Conservation (phyloP, 1,140 invertebrate species). For the Diachasma alloeum region DNA sequence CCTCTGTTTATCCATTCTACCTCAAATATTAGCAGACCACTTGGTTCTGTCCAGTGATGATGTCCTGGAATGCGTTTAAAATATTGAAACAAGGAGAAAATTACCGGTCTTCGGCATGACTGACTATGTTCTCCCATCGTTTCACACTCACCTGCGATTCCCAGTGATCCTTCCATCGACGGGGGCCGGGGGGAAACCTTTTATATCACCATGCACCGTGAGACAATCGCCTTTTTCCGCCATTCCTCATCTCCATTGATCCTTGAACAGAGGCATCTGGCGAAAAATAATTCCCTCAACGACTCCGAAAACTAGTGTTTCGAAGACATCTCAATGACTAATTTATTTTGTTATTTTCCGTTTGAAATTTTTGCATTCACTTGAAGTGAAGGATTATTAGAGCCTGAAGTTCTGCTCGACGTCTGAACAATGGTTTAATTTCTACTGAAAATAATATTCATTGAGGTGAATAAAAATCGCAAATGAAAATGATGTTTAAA, state of each 20-base stretch:
- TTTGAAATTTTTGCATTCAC: too few species aligned
- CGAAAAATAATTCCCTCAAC: too few species aligned
- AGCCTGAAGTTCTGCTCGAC: too few species aligned
- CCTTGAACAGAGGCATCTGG: not conserved
- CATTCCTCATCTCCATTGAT: not conserved
- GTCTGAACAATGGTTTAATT: too few species aligned
- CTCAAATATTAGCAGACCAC: slow-evolving; percentile 7
- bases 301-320: too few species aligned
- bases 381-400: too few species aligned
- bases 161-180: not conserved
- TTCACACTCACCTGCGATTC: slow-evolving; percentile 1
- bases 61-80: slow-evolving; percentile 7
- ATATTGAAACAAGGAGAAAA: slow-evolving; percentile 10
- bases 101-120: slow-evolving; percentile 10
- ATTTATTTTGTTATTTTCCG: too few species aligned
- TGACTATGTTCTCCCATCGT: not conserved
- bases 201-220: slow-evolving; percentile 21
- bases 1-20: not conserved
- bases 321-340: too few species aligned
- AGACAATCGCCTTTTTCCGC: not conserved
- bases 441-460: too few species aligned
- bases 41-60: not conserved
- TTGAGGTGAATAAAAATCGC: too few species aligned
- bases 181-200: slow-evolving; percentile 11
- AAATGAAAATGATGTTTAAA: too few species aligned